Conservation (phyloP, 2,113 vertebrate species). For the Silurus asotus region DNA sequence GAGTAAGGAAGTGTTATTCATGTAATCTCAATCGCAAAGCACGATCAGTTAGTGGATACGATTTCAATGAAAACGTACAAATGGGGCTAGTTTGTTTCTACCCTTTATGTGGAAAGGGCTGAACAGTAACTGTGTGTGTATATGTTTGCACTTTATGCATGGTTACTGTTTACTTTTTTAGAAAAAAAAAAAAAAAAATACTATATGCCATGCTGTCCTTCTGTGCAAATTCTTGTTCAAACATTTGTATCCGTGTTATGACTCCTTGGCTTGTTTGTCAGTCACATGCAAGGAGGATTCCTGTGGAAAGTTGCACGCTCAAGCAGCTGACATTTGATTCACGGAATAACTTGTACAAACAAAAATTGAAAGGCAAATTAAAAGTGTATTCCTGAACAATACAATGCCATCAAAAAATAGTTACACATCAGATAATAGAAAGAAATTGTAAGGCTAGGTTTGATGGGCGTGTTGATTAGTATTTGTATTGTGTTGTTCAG, state of each 20-base stretch:
- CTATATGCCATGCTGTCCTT: background rate
- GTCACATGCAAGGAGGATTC: background rate
- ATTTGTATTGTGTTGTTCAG: background rate
- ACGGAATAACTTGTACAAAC: background rate
- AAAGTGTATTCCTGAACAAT: background rate
- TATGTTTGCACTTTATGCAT: background rate
- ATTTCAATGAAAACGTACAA: background rate
- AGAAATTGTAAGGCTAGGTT: background rate
- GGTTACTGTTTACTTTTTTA: background rate
- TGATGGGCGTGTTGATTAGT: background rate
- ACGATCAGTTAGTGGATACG: background rate
- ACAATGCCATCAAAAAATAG: background rate
- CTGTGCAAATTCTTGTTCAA: conserved; percentile 5
- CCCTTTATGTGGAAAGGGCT: background rate
- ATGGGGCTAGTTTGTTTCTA: background rate
- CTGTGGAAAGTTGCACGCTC: background rate
- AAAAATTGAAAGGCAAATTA: background rate
- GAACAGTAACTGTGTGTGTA: background rate
- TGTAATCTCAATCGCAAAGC: no score
- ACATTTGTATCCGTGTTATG: conserved; percentile 21
- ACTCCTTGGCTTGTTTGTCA: background rate
- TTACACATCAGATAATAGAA: background rate
- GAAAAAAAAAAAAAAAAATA: background rate
- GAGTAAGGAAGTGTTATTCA: background rate
- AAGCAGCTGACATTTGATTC: background rate